A percentile compares a stretch with the other conserved stretches of the same genome.
Evolutionary conservation across 2,113 vertebrate species (phyloP).

Genomic region (Tachysurus fulvidraco): DNA sequence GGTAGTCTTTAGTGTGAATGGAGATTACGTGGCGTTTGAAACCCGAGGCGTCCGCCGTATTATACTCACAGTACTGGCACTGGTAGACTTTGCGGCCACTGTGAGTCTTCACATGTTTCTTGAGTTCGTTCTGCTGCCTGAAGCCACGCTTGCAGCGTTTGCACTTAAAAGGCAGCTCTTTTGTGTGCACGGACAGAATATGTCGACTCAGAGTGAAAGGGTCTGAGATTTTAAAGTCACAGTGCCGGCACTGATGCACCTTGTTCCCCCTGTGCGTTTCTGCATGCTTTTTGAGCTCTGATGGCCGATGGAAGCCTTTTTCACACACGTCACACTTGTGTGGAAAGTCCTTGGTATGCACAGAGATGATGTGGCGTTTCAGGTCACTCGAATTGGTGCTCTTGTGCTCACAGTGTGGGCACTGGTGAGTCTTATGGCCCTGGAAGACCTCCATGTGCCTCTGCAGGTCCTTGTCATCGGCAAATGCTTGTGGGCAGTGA

Average conservation of each 20-base stretch:
- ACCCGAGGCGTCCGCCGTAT: conserved; percentile 97
- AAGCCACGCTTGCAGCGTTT: conserved; percentile 96
- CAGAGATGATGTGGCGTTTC: conserved; percentile 96
- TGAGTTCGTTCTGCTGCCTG: conserved; percentile 91
- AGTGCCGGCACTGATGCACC: conserved; percentile 96
- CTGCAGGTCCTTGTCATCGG: conserved; percentile 91
- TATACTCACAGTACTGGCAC: conserved; percentile 99
- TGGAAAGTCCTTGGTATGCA: conserved; percentile 99
- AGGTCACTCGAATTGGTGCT: conserved; percentile 99
- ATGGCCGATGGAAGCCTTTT: conserved; percentile 97
- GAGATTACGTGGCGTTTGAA: conserved; percentile 99
- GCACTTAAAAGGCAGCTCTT: conserved; percentile 98
- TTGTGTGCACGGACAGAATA: conserved; percentile 97
- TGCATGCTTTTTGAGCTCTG: conserved; percentile 96
- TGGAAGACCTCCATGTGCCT: conserved; percentile 92
- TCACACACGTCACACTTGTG: conserved; percentile 98
- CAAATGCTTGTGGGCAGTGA: conserved; percentile 94
- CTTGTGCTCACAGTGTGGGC: conserved; percentile 98
- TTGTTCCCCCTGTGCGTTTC: conserved; percentile 97
- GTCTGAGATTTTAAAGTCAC: conserved; percentile 97
- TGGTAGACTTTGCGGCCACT: conserved; percentile 98
- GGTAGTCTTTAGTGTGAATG: conserved; percentile 99
- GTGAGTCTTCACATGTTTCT: conserved; percentile 99
- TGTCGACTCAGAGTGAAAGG: conserved; percentile 97
- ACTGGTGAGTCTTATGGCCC: conserved; percentile 98